A percentile compares a stretch with the other conserved stretches of the same genome.
These are phyloP conservation scores for Caenorhabditis panamensis DNA, from an alignment of 2,888 invertebrate genomes.

Conservation along the genomic window DNA sequence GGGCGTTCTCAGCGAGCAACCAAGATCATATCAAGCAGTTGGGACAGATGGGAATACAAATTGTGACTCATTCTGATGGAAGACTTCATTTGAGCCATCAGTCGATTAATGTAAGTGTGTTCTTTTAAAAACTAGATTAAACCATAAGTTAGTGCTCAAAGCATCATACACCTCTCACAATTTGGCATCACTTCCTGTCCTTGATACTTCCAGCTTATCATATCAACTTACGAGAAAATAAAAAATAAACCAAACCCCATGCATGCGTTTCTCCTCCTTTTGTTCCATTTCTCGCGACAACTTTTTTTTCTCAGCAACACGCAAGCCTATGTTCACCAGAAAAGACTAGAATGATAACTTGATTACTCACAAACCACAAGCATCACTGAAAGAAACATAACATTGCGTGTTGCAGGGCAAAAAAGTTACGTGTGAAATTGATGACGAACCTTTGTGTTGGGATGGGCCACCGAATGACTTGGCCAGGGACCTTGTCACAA, in stretches of 20 bases:
- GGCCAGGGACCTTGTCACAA: slow-evolving; percentile 16
- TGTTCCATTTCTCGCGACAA: slow-evolving; percentile 13
- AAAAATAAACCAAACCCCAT: not conserved
- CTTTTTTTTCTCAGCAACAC: slow-evolving; percentile 50
- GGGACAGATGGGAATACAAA: slow-evolving; percentile 94
- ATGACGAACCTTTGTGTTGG: slow-evolving; percentile 59
- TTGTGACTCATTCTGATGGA: slow-evolving; percentile 91
- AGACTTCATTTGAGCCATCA: slow-evolving; percentile 92
- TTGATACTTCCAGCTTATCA: too few relatives aligned
- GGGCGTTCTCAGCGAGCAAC: slow-evolving; percentile 87
- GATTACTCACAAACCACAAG: slow-evolving; percentile 6
- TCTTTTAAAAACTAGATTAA: too few relatives aligned
- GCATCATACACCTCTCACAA: too few relatives aligned
- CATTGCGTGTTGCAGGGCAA: slow-evolving; percentile 68
- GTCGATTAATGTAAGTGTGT: slow-evolving; percentile 87
- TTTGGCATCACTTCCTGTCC: too few relatives aligned
- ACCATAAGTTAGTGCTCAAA: too few relatives aligned
- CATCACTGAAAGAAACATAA: not conserved
- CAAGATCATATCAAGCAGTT: slow-evolving; percentile 91
- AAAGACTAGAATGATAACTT: not conserved
- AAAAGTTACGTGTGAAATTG: slow-evolving; percentile 67
- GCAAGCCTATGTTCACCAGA: slow-evolving; percentile 32
- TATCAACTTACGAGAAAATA: too few relatives aligned
- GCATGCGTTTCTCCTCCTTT: slow-evolving; percentile 7
- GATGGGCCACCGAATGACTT: slow-evolving; percentile 26